Conservation (phyloP, 1,140 invertebrate genomes). For the Aplysia californica region DNA sequence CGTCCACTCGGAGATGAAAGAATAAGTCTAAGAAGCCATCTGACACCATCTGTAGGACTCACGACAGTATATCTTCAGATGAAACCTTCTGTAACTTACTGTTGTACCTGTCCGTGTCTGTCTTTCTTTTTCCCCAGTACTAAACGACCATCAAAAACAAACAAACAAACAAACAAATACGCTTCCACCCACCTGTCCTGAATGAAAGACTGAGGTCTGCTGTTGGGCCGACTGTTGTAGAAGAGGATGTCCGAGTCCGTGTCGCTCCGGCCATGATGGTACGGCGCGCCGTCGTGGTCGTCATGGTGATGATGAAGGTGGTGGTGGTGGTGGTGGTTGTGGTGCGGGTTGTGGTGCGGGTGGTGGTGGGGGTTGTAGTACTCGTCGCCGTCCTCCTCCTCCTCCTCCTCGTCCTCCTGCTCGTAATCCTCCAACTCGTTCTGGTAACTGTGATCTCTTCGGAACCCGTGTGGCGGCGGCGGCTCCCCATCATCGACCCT, state of each 20-base stretch:
- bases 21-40: too few species aligned
- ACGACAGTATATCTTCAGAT: too few species aligned
- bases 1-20: too few species aligned
- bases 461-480: too few species aligned
- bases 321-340: conserved; percentile 25
- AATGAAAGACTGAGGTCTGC: conserved; percentile 50
- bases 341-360: not conserved
- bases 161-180: too few species aligned
- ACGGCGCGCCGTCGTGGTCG: conserved; percentile 47
- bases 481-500: too few species aligned
- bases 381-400: not conserved
- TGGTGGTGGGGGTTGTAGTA: not conserved
- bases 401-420: not conserved
- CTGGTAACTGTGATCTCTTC: conserved; percentile 31
- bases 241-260: conserved; percentile 83
- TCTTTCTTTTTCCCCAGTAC: too few species aligned
- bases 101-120: too few species aligned
- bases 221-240: conserved; percentile 86
- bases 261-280: conserved; percentile 65
- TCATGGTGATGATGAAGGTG: not conserved
- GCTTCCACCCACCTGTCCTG: conserved; percentile 63
- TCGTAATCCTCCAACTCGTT: conserved; percentile 36
- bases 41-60: too few species aligned
- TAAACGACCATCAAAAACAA: too few species aligned
- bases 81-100: too few species aligned